Evolutionary conservation across 2,888 invertebrate genomes (phyloP), one percentile per base, ranked within the genome.

Genomic region (Cremastinae sp.): DNA sequence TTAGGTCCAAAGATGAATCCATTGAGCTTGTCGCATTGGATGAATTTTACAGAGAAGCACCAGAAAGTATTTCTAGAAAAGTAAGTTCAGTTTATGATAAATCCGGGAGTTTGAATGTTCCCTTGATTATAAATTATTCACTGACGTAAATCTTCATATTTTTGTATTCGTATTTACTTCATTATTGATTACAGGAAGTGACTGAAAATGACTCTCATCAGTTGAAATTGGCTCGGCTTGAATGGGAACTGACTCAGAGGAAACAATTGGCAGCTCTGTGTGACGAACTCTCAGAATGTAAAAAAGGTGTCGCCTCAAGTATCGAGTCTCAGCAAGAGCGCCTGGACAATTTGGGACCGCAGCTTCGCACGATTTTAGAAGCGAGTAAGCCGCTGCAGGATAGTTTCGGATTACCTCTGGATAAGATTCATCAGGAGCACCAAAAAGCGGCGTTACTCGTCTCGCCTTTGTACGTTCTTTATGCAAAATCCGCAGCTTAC

Each of bases 231-330:
- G 96, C 97, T 20, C 93, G 97, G 76, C 90, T 98, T 37, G 97
- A 98, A 87, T 97, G 97, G 95, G 98, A 98, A 89, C 90, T 98
- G 61, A 94, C 94, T 14, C 96, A 98, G 87, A 92, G 98, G 0
- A 96, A 97, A 86, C 94, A 95, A 83, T 90, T 97, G 51, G 93
- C 97, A 0, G 92, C 93, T 41, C 92, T 95, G 28, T 95, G 96
- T 83, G 94, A 93, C 84, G 93, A 95, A 78, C 90, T 97, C 5
- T 93, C 95, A 45, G 92, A 93, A 20, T 93, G 93, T 35, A 97
- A 97, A 87, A 95, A 96, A 83, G 91, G 92, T 53, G 93, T 97
- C 1, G 93, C 94, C 0, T 92, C 93, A 45, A 95, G 94, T 62
- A 96, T 96, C 78, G 93, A 95, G 49, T 93, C 92, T 10, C 95